Evolutionary conservation across 2,888 invertebrate genomes (phyloP).

Genomic region (Spisula solida): DNA sequence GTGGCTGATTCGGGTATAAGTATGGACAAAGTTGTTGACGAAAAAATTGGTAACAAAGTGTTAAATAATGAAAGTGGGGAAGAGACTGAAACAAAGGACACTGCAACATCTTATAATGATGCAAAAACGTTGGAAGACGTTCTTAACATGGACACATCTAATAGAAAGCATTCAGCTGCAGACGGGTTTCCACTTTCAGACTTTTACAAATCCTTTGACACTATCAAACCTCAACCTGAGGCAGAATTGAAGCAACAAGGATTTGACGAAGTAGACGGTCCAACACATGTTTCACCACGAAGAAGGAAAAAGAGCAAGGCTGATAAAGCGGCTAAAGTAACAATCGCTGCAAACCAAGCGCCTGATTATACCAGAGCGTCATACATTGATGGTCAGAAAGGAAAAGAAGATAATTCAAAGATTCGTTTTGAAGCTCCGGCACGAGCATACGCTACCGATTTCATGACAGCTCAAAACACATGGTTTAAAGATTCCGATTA

Average conservation of each 20-base stretch:
- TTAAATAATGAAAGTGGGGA: conserved; percentile 25
- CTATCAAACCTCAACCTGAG: neutral
- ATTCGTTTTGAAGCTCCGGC: conserved; percentile 44
- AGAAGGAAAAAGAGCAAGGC: neutral
- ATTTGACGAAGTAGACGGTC: neutral
- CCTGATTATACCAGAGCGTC: neutral
- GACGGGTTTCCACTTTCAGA: neutral
- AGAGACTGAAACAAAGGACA: conserved; percentile 22
- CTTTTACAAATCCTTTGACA: conserved; percentile 32
- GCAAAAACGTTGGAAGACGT: neutral
- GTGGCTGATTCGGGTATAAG: conserved; percentile 65
- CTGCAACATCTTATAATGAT: neutral
- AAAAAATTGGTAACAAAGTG: conserved; percentile 32
- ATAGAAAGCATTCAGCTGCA: neutral
- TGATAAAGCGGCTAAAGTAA: neutral
- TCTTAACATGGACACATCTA: neutral
- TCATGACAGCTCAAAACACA: conserved; percentile 49
- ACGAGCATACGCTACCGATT: conserved; percentile 43
- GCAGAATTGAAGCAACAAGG: neutral
- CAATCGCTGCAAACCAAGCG: neutral
- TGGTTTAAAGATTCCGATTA: conserved; percentile 33
- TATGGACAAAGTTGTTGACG: conserved; percentile 50
- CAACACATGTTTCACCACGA: neutral
- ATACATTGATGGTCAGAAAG: neutral
- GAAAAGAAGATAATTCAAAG: neutral